Evolutionary conservation across 2,113 vertebrate genomes (phyloP), one percentile per base, ranked within the genome.

Genomic region (Montifringilla adamsi): DNA sequence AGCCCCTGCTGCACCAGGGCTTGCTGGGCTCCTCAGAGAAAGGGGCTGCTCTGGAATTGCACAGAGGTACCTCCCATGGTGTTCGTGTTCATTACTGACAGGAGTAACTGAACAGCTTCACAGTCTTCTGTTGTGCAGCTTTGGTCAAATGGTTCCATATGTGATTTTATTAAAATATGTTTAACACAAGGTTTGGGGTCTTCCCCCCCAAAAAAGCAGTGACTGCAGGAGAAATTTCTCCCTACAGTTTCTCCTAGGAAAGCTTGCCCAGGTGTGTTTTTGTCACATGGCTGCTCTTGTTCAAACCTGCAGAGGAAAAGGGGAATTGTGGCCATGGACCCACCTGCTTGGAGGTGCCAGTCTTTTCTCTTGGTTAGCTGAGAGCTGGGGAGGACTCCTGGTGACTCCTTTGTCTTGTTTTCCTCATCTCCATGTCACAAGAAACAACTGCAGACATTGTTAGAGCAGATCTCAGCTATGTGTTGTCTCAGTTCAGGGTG

Each of bases 171-270:
- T 69, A 49, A 76, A 87, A 84, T 23, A 15, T 41, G 50, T 39
- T 90, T 92, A 63, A 74, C 20, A 20, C 7, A 30, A 66, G 8
- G 6, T 66, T 56, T 50, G 58, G 17, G 24, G 4, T 3, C 7
- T 22, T 37, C 4, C 7, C 2, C 2, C 3, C 2, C 1, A 10
- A 26, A 66, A 39, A 23, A 13, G 1, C 15, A n/a, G 17, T 37
- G n/a, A n/a, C 21, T 53, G 28, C n/a, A 49, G 68, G 58, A 83
- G 28, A 58, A 63, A 31, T 39, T 41, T 55, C 30, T 90, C 37
- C 41, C 59, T 22, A 13, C 3, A 22, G 3, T 52, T 83, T n/a
- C 35, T 63, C 17, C 39, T 37, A 24, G 41, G 67, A 64, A 70
- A 47, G 16, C 26, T 80, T 78, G 19, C 14, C 3, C 7, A 8